Evolutionary conservation across 2,888 invertebrate species (phyloP), one percentile per base, ranked within the genome.

Genomic region (Eristalis tenax): DNA sequence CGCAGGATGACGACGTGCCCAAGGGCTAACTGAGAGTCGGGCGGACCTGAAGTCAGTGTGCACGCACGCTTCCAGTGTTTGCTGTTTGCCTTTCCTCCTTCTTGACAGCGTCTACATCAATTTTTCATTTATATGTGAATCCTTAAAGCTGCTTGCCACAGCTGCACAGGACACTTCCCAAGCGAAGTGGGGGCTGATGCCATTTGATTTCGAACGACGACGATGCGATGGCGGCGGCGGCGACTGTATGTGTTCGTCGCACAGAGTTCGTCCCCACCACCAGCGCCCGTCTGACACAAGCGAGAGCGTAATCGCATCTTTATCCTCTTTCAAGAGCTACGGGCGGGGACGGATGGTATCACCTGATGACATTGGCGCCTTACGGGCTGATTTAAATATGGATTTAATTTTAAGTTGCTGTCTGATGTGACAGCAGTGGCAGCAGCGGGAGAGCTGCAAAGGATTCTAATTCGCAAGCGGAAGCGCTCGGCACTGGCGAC

Each of bases 101-200:
- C 23, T 63, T 61, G 59, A 15, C 32, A 32, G 43, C 57, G 56
- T n/a, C 70, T 63, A 69, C 26, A 65, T 78, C 77, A 82, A 82
- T 74, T 82, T 78, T 86, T 66, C 69, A 82, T 82, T 82, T 86
- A 82, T 70, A 86, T 86, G 85, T 77, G 81, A 78, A 82, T 69
- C 43, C 73, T 66, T 59, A 66, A 75, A 69, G 65, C 74, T 71
- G 26, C 2, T 10, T 63, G 56, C 56, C 43, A 13, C 68, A 28
- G 32, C 61, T 78, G 78, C 74, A 43, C 38, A 56, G 32, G 40
- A 50, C 59, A 59, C 18, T 50, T 18, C 22, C n/a, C 40, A 65
- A 61, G 22, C 1, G 0, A 50, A 8, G 18, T 18, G 18, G 18
- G 50, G 8, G 50, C 50, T 50, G 18, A 50, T 18, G 50, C 50